phyloP scores from a whole-genome alignment of 2,888 invertebrate genomes.

The Gastracanthus pulcherrimus region DNA sequence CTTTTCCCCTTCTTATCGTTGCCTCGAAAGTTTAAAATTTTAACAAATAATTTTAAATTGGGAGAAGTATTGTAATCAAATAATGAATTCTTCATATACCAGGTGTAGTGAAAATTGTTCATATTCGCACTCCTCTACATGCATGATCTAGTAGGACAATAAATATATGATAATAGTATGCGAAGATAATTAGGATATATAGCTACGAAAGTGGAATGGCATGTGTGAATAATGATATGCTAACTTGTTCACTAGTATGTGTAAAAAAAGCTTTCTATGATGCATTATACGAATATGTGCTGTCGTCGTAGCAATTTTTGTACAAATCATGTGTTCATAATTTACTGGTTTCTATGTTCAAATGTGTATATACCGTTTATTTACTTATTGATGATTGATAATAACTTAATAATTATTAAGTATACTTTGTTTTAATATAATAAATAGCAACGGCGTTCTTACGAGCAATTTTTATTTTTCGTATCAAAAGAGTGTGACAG shows the following conservation, averaged over 20 bases:
- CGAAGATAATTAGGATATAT: background rate
- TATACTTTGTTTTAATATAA: no score
- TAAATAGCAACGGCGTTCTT: background rate
- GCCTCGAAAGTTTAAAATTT: no score
- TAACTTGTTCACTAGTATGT: background rate
- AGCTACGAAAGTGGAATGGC: background rate
- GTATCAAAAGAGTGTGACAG: constrained; percentile 5
- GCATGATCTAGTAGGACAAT: background rate
- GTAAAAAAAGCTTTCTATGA: background rate
- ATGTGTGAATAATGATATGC: background rate
- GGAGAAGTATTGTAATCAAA: no score
- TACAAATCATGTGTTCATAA: constrained; percentile 21
- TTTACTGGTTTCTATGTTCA: background rate
- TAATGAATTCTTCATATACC: no score
- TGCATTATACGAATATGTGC: background rate
- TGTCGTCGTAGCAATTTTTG: background rate
- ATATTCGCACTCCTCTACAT: background rate
- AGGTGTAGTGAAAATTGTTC: no score
- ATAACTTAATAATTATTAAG: background rate
- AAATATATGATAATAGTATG: background rate
- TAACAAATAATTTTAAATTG: no score
- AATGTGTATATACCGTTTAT: background rate
- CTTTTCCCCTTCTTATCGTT: no score
- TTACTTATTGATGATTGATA: background rate
- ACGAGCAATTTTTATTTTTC: constrained; percentile 47